Evolutionary conservation across 2,797 vertebrate species (phyloP), one percentile per base, ranked within the genome.

Genomic region (Apogon hyalosoma): DNA sequence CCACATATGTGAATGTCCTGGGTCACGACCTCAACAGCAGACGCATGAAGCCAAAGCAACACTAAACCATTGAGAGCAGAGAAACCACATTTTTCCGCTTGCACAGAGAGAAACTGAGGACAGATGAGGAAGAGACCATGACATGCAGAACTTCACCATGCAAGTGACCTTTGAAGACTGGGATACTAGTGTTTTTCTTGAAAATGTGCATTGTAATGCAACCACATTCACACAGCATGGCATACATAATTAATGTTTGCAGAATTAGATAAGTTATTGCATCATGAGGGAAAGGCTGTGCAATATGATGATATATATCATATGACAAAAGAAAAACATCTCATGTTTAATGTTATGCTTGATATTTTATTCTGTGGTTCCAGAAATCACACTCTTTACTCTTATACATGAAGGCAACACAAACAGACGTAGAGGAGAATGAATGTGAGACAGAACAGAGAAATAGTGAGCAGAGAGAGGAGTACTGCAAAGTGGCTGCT

Each of bases 1-100:
- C 76, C 77, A 80, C 66, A 81, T 67, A 74, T 84, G 62, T 75
- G 77, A 78, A 58, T 76, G 50, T 71, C 43, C 4, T 18, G 51
- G 80, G 84, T 79, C 80, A 11, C 28, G 78, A 84, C 79, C 81
- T 55, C 4, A 6, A 43, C 55, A 71, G 24, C 63, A 65, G 80
- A 80, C 38, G 7, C 63, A 66, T n/a, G 10, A 61, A 71, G 47
- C 47, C 14, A 33, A 13, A 53, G 10, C 36, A 39, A 64, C 59
- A 33, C 24, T 61, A 24, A 47, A 63, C 47, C 52, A 63, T 16
- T 36, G 31, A 62, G 3, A 45, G 62, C 67, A 72, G 46, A 64
- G 40, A 73, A 66, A 52, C 8, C 59, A 52, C 50, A 47, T 36
- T 53, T 73, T 64, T 76, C 71, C 55, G 28, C 10, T 57, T 43